Evolutionary conservation across 2,113 vertebrate genomes (phyloP).

Genomic region (Carassius gibelio): DNA sequence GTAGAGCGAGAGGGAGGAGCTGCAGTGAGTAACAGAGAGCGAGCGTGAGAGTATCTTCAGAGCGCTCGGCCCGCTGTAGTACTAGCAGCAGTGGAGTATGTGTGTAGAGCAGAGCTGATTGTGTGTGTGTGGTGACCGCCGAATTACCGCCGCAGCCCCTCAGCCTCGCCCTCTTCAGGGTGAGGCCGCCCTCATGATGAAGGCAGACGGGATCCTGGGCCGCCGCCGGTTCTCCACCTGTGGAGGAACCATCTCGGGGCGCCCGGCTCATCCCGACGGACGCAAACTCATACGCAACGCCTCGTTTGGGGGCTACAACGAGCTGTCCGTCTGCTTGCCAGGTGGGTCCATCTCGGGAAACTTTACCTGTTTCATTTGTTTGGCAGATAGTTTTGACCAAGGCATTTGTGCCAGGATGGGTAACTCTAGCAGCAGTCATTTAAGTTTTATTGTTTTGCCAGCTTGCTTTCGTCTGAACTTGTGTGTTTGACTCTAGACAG

Average conservation of each 20-base stretch:
- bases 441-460: neutral
- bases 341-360: conserved; percentile 79
- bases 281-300: conserved; percentile 96
- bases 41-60: conserved; percentile 20
- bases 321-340: conserved; percentile 88
- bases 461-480: neutral
- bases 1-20: conserved; percentile 45
- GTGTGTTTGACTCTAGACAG: neutral
- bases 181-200: conserved; percentile 80
- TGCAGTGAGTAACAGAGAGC: conserved; percentile 22
- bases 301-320: conserved; percentile 96
- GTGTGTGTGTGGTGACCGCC: conserved; percentile 11
- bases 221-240: conserved; percentile 93
- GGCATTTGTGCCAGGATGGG: neutral
- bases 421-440: neutral
- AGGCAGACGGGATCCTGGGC: conserved; percentile 85
- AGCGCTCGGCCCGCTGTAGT: neutral
- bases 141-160: neutral
- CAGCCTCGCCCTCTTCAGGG: conserved; percentile 1
- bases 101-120: neutral
- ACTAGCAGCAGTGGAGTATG: conserved; percentile 10
- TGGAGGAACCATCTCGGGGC: conserved; percentile 81
- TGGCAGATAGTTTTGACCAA: neutral
- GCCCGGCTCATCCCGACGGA: conserved; percentile 84
- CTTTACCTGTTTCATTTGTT: neutral